These are phyloP conservation scores for Actinostola sp. DNA, from an alignment of 92 coral and sea anemone species.

Conservation along the genomic window DNA sequence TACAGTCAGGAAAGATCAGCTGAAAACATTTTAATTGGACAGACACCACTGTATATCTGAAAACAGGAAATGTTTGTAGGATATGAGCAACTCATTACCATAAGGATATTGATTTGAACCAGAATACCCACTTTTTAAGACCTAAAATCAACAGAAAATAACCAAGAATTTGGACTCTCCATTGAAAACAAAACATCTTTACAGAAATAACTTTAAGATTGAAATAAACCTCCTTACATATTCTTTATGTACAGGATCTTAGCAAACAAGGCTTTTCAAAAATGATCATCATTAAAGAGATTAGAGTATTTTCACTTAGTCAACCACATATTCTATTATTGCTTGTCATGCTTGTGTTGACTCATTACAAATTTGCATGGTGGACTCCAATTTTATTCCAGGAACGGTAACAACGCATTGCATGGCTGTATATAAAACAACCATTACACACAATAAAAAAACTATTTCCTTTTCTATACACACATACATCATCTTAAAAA, in stretches of 20 bases:
- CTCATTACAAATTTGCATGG: constrained; percentile 4
- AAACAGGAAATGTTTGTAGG: constrained; percentile 28
- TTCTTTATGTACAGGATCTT: no score
- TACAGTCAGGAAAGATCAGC: constrained; percentile 6
- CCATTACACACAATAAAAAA: no score
- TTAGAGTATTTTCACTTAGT: background rate
- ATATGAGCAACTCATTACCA: constrained; percentile 22
- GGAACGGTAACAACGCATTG: no score
- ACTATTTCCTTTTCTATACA: no score
- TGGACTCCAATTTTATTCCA: no score
- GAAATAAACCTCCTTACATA: no score
- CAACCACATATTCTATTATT: background rate
- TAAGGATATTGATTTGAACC: constrained; percentile 9
- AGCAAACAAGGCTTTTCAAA: constrained; percentile 4
- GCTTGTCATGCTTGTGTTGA: no score
- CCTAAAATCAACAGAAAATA: background rate
- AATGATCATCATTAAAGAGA: constrained; percentile 1
- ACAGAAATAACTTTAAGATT: no score
- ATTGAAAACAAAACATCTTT: no score
- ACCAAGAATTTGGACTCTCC: background rate
- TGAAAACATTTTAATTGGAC: constrained; percentile 38
- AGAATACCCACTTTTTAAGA: constrained; percentile 1
- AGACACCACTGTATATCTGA: constrained; percentile 8
- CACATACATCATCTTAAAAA: no score
- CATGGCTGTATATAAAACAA: no score